Percentiles rank a stretch among this genome's conserved stretches.
Evolutionary conservation across 53 echinoderm and acorn worm genomes (phyloP).

Genomic region (Arbacia lixula): DNA sequence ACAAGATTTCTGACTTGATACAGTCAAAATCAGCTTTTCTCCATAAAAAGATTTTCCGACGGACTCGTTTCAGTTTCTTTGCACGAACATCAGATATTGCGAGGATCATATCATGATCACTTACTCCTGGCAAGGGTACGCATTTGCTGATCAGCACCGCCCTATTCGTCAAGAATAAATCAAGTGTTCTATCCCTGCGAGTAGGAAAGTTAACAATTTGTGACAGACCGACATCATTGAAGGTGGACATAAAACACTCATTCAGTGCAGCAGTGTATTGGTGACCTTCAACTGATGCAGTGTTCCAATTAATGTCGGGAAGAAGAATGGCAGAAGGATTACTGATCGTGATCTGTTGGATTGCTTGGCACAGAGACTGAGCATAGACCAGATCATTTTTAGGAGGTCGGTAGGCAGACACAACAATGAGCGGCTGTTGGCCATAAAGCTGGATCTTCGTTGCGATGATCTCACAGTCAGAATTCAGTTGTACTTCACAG

Average conservation of each 20-base stretch:
- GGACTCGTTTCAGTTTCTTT: too few relatives aligned
- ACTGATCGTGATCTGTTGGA: neutral
- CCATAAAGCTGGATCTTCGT: slow-evolving; percentile 39
- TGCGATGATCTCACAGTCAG: slow-evolving; percentile 37
- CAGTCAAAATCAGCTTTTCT: too few relatives aligned
- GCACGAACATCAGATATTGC: slow-evolving; percentile 16
- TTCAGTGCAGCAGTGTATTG: slow-evolving; percentile 48
- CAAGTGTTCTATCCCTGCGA: slow-evolving; percentile 18
- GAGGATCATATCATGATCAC: slow-evolving; percentile 37
- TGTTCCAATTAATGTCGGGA: slow-evolving; percentile 47
- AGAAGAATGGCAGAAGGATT: slow-evolving; percentile 31
- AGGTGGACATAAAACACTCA: slow-evolving; percentile 26
- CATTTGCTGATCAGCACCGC: slow-evolving; percentile 40
- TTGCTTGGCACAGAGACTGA: slow-evolving; percentile 38
- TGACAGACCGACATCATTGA: slow-evolving; percentile 29
- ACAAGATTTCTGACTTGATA: neutral
- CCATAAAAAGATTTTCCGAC: too few relatives aligned
- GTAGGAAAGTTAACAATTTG: slow-evolving; percentile 56
- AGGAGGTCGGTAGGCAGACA: slow-evolving; percentile 45
- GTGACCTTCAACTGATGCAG: neutral
- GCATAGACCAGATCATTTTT: slow-evolving; percentile 39
- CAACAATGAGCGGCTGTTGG: slow-evolving; percentile 44
- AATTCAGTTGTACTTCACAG: neutral
- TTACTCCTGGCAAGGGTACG: slow-evolving; percentile 25
- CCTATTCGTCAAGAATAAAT: slow-evolving; percentile 42